Conservation (phyloP, 2,888 invertebrate species). For the Masnerella sp. region DNA sequence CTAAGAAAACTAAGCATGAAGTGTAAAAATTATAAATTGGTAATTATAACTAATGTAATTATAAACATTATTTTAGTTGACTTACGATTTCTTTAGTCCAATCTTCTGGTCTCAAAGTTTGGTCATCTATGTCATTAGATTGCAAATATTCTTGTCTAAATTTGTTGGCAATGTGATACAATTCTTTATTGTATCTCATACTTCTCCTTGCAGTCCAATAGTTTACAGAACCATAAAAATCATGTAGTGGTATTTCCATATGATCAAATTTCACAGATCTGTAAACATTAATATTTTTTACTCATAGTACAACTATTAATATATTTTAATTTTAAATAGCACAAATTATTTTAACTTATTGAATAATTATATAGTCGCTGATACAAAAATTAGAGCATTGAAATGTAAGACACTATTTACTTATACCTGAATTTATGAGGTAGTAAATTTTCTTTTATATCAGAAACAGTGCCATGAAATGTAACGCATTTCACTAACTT, state of each 20-base stretch:
- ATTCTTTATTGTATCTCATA: conserved; percentile 84
- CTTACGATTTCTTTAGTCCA: conserved; percentile 82
- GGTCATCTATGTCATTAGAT: conserved; percentile 81
- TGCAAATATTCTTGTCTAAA: conserved; percentile 83
- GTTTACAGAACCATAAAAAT: conserved; percentile 87
- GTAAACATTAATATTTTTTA: conserved; percentile 3
- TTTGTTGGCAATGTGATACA: conserved; percentile 83
- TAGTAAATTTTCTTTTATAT: conserved; percentile 82
- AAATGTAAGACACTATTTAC: background rate
- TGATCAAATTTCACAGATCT: conserved; percentile 83
- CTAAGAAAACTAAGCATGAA: too few species aligned
- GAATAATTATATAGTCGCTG: background rate
- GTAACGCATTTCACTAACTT: conserved; percentile 86
- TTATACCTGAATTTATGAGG: conserved; percentile 78
- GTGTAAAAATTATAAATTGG: too few species aligned
- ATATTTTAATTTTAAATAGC: background rate
- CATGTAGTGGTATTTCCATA: conserved; percentile 92
- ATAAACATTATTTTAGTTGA: too few species aligned
- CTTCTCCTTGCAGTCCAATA: conserved; percentile 95
- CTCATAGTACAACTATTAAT: background rate
- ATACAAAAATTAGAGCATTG: conserved; percentile 10
- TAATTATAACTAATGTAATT: too few species aligned
- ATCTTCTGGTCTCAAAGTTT: conserved; percentile 80
- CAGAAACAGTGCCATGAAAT: conserved; percentile 87
- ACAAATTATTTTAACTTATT: background rate